These are phyloP conservation scores for Grallaria varia DNA, from an alignment of 2,113 vertebrate genomes.

Conservation along the genomic window DNA sequence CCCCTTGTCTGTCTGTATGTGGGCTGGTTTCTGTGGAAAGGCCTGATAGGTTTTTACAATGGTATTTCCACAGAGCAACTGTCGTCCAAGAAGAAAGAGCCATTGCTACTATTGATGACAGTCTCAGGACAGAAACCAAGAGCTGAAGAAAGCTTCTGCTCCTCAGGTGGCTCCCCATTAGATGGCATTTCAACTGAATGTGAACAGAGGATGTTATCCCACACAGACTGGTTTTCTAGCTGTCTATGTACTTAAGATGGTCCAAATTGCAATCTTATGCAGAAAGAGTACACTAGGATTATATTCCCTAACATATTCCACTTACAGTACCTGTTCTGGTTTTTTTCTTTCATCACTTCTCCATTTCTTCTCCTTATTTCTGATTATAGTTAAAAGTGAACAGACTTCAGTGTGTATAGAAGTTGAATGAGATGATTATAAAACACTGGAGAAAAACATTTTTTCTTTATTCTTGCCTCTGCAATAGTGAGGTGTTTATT, in stretches of 20 bases:
- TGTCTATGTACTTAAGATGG: fast-evolving
- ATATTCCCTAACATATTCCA: not conserved
- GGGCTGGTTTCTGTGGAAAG: not conserved
- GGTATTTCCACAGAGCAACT: not conserved
- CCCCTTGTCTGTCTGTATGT: not conserved
- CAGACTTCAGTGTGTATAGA: not conserved
- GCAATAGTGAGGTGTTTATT: not conserved
- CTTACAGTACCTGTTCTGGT: not conserved
- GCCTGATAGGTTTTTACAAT: not conserved
- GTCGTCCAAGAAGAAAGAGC: not conserved
- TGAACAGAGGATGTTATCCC: not conserved
- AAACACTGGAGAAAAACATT: not conserved
- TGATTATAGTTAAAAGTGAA: not conserved
- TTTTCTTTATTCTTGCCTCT: not conserved
- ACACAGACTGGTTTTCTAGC: not conserved
- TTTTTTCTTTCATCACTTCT: not conserved
- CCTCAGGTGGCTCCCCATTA: not conserved
- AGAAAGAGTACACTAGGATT: not conserved
- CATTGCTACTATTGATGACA: not conserved
- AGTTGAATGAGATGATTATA: not conserved
- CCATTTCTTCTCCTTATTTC: not conserved
- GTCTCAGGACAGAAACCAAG: not conserved
- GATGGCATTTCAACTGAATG: not conserved
- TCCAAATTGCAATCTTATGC: not conserved
- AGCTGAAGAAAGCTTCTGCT: not conserved